These are phyloP conservation scores for Cyanoliseus patagonus DNA, from an alignment of 2,113 vertebrate species.

Conservation along the genomic window DNA sequence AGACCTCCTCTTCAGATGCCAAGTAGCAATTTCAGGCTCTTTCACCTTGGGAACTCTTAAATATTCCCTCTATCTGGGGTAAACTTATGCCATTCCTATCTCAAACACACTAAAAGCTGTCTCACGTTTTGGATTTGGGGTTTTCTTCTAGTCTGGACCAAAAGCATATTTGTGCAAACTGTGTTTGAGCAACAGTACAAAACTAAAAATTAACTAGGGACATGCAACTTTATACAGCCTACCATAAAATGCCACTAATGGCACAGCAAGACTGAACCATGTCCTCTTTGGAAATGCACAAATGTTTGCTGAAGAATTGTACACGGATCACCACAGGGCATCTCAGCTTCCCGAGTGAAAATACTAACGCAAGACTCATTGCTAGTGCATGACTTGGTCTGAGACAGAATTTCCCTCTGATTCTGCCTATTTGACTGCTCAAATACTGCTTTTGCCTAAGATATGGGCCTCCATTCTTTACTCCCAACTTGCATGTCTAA, in stretches of 20 bases:
- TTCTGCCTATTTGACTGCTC: not conserved
- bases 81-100: not conserved
- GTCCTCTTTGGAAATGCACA: conserved; percentile 31
- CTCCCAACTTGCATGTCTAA: conserved; percentile 14
- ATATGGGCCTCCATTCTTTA: not conserved
- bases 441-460: not conserved
- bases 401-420: not conserved
- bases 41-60: not conserved
- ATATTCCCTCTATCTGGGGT: not conserved
- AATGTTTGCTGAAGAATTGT: not conserved
- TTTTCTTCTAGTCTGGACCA: not conserved
- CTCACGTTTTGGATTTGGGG: not conserved
- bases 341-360: not conserved
- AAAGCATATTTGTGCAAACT: not conserved
- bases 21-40: not conserved
- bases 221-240: not conserved
- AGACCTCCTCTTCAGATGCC: conserved; percentile 4
- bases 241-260: not conserved
- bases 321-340: not conserved
- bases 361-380: not conserved
- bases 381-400: not conserved
- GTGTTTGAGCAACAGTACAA: not conserved
- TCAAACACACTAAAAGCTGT: not conserved
- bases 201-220: conserved; percentile 52
- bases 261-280: not conserved